Evolutionary conservation across 2,888 invertebrate species (phyloP).

Genomic region (Spodoptera exigua): DNA sequence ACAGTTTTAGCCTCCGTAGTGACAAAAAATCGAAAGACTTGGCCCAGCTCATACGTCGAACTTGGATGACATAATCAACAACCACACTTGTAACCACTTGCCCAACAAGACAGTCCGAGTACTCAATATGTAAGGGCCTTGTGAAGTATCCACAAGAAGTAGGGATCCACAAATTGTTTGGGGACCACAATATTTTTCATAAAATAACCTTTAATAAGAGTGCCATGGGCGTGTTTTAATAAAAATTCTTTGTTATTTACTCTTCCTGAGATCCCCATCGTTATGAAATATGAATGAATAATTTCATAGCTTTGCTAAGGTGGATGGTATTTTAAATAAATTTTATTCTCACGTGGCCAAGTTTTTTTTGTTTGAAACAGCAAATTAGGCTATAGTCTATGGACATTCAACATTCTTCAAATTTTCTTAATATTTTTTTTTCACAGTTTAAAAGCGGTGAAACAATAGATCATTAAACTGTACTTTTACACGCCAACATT

Average conservation of each 20-base stretch:
- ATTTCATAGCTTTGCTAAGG: neutral
- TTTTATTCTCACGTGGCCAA: neutral
- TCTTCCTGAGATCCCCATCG: slow-evolving; percentile 6
- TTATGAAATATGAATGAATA: slow-evolving; percentile 3
- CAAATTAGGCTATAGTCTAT: neutral
- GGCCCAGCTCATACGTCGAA: no score
- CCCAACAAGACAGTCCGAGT: no score
- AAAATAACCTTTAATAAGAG: slow-evolving; percentile 22
- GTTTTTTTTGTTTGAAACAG: slow-evolving; percentile 10
- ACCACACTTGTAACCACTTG: no score
- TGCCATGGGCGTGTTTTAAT: slow-evolving; percentile 17
- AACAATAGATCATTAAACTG: no score
- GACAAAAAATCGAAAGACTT: no score
- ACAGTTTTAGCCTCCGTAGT: no score
- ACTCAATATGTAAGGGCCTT: neutral
- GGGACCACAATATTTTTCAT: slow-evolving; percentile 23
- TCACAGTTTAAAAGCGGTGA: no score
- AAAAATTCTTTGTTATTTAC: slow-evolving; percentile 17
- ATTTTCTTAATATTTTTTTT: no score
- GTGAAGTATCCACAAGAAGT: slow-evolving; percentile 6
- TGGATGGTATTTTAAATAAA: neutral
- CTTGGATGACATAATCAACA: no score
- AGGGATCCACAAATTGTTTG: neutral
- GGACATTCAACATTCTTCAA: no score
- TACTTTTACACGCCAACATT: no score